phyloP scores from a whole-genome alignment of 2,797 vertebrate species.

The Mergus octosetaceus region DNA sequence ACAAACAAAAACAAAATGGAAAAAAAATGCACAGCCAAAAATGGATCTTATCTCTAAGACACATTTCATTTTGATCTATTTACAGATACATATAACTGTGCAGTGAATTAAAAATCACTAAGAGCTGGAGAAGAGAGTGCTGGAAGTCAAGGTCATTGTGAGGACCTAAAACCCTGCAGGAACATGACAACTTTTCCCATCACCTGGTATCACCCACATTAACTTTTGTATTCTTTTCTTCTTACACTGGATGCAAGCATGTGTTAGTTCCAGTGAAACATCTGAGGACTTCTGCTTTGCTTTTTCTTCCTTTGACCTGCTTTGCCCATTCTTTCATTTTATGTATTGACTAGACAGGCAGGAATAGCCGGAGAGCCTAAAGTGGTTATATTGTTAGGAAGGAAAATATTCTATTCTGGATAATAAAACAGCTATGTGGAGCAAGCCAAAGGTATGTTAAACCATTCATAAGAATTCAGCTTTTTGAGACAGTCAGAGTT shows the following conservation, averaged over 20 bases:
- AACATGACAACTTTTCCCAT: background rate
- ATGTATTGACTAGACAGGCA: background rate
- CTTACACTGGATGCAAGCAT: background rate
- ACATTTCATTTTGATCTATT: background rate
- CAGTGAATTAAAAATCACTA: background rate
- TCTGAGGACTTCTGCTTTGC: background rate
- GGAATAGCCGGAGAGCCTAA: background rate
- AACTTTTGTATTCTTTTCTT: background rate
- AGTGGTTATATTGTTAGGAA: background rate
- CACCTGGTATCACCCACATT: background rate
- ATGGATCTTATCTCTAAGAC: background rate
- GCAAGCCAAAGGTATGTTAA: background rate
- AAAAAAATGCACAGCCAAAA: background rate
- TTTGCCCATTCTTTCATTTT: background rate
- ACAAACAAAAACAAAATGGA: background rate
- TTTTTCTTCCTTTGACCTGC: background rate
- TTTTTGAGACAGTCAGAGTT: background rate
- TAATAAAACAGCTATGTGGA: background rate
- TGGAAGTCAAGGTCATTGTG: background rate
- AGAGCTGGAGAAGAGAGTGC: background rate
- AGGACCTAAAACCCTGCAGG: background rate
- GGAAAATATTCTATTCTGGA: background rate
- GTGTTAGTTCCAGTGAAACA: background rate
- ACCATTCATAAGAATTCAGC: background rate
- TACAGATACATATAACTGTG: background rate